Base-by-base conservation (phyloP, 2,888 invertebrate species). In the Chalcosyrphus nemorum region DNA sequence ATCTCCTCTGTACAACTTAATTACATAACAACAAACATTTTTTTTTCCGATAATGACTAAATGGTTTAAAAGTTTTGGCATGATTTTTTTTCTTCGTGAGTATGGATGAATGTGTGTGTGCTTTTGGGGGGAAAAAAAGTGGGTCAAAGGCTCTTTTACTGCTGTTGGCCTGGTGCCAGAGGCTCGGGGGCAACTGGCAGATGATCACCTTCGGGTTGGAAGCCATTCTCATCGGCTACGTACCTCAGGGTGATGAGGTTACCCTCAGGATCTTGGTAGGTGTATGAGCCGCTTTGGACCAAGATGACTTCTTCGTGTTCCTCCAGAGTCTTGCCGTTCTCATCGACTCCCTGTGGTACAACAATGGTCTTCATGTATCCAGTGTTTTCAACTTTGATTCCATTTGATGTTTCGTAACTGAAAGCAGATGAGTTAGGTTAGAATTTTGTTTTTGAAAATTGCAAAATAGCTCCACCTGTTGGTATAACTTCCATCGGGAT, bases 381-480 rank as follows among this genome's bases (percentile, higher is more conserved):
- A 45, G 92, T 93, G 90, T 95, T 95, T 91, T 95, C 95, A 0
- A 95, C 94, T 87, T 94, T 94, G 75, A 96, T 96, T 76, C 96
- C 96, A 89, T 96, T 95, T 2, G 94, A 95, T 17, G 96, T 95
- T 92, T 96, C 96, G 87, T 94, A 96, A 89, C 96, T 96, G 32
- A 7, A 19, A 15, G 24, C 57, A 17, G 65, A 21, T 0, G 43
- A 13, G 45, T 70, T 41, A 54, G 63, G 29, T 24, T 9, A 11
- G 19, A 32, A 54, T 41, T 11, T 7, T n/a, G n/a, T n/a, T 27
- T 29, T 54, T n/a, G 17, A 6, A 61, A 68, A 27, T 29, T 13
- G 27, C n/a, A n/a, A n/a, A n/a, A n/a, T 63, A 68, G n/a, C 54
- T 66, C 6, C 87, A 92, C 92, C 92, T 92, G 88, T 89, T 92